These are phyloP conservation scores for Eurytoma adleriae DNA, from an alignment of 2,888 invertebrate species.

Conservation along the genomic window DNA sequence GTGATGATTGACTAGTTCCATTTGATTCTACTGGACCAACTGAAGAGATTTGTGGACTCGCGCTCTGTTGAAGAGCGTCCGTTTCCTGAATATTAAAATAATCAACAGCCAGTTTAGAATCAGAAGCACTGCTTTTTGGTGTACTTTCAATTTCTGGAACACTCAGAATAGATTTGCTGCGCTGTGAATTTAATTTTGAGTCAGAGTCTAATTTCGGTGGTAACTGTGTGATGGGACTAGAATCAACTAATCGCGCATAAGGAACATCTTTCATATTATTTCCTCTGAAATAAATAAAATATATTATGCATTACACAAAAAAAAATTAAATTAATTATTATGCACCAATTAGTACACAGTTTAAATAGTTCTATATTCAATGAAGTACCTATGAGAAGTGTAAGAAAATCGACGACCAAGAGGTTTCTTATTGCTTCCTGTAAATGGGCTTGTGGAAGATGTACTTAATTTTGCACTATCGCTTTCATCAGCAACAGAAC, in stretches of 20 bases:
- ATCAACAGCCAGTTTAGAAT: conserved; percentile 89
- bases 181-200: conserved; percentile 81
- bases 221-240: conserved; percentile 77
- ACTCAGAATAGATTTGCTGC: conserved; percentile 75
- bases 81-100: conserved; percentile 78
- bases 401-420: conserved; percentile 81
- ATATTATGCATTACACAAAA: neutral
- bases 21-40: conserved; percentile 66
- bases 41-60: conserved; percentile 69
- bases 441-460: conserved; percentile 75
- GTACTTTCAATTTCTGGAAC: conserved; percentile 77
- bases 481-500: conserved; percentile 64
- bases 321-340: neutral
- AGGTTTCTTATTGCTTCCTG: conserved; percentile 72
- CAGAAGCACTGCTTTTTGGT: conserved; percentile 91
- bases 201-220: conserved; percentile 84
- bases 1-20: conserved; percentile 74
- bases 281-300: conserved; percentile 51
- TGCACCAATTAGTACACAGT: too few relatives aligned
- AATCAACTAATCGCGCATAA: conserved; percentile 87
- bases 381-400: conserved; percentile 78
- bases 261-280: conserved; percentile 84
- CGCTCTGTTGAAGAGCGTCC: conserved; percentile 67
- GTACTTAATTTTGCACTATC: conserved; percentile 67
- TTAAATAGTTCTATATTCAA: neutral